These are phyloP conservation scores for Oligia fasciuncula DNA, from an alignment of 2,888 invertebrate species.

Conservation along the genomic window DNA sequence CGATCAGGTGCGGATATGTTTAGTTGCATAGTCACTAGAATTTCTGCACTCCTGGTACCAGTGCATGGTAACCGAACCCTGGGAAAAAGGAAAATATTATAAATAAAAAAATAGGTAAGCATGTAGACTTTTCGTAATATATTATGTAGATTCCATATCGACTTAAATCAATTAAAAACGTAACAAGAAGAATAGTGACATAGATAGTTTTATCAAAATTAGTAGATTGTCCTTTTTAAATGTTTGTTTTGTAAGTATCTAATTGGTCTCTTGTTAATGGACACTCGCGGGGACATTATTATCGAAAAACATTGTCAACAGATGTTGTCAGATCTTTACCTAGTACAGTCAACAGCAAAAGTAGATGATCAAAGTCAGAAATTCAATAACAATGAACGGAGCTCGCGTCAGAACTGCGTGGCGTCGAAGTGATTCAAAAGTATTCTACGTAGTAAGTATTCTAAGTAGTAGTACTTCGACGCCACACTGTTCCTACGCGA, in stretches of 20 bases:
- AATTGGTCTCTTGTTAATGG: neutral
- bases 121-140: neutral
- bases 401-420: no score
- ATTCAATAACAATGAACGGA: no score
- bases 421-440: no score
- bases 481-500: no score
- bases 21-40: slow-evolving; percentile 94
- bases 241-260: neutral
- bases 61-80: slow-evolving; percentile 95
- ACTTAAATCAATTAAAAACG: neutral
- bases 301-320: neutral
- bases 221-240: neutral
- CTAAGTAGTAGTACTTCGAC: no score
- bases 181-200: neutral
- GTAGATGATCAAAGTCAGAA: no score
- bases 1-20: slow-evolving; percentile 94
- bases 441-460: no score
- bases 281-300: neutral
- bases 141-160: neutral
- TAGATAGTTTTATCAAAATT: neutral
- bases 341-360: neutral
- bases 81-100: slow-evolving; percentile 37
- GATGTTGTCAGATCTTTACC: neutral
- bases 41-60: slow-evolving; percentile 94
- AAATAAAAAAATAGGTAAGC: neutral